A percentile compares a stretch with the other conserved stretches of the same genome.
Conservation (phyloP, 2,113 vertebrate genomes). For the Rhinolophus sinicus region DNA sequence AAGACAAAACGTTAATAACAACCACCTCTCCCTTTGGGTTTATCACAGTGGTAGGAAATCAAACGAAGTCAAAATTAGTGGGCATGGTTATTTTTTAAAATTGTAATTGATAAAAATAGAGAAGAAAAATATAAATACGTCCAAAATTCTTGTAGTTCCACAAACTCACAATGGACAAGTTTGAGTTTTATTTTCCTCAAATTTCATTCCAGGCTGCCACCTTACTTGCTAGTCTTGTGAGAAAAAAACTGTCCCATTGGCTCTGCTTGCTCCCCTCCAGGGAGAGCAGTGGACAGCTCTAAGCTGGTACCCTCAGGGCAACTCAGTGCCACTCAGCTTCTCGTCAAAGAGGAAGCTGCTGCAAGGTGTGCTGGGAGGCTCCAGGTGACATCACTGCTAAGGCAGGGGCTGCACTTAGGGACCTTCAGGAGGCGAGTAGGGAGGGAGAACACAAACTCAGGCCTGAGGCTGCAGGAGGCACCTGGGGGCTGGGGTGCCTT, state of each 20-base stretch:
- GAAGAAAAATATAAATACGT: not conserved
- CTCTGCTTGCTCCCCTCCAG: not conserved
- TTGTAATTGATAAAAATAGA: slow-evolving; percentile 15
- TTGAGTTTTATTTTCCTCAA: not conserved
- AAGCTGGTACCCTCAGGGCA: not conserved
- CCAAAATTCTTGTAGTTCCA: not conserved
- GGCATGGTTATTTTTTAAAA: not conserved
- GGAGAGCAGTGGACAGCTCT: not conserved
- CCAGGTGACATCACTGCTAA: not conserved
- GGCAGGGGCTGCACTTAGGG: not conserved
- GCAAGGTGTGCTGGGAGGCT: not conserved
- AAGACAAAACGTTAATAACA: not conserved
- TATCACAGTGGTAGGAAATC: not conserved
- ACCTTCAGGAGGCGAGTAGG: not conserved
- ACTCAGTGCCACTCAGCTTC: not conserved
- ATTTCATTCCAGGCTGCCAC: not conserved
- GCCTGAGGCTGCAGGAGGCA: not conserved
- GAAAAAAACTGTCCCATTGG: not conserved
- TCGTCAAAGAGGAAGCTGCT: not conserved
- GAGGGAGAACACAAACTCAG: not conserved
- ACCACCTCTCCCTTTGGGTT: not conserved
- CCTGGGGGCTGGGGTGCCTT: not conserved
- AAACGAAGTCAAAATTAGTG: not conserved
- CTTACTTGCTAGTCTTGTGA: not conserved
- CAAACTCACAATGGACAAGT: not conserved